Base-by-base conservation (phyloP, 2,888 invertebrate genomes). In the Diarsia brunnea region DNA sequence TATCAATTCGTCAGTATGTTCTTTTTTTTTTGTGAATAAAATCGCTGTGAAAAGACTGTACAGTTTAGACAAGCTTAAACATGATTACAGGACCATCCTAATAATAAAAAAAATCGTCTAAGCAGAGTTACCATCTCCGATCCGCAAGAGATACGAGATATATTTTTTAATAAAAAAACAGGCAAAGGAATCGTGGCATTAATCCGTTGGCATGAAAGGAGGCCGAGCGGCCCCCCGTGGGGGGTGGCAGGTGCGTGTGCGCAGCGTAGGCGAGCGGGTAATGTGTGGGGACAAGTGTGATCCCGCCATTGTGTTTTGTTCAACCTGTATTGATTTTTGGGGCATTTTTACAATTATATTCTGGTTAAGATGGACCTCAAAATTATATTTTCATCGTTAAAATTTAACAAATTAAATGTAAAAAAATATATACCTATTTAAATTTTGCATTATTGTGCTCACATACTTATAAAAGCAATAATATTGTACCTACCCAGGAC, bases 241-340 rank as follows among this genome's bases (percentile, higher is more conserved):
- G 95, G 93, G 91, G 88, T 91, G 94, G 94, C 95, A 95, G 95
- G 95, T 95, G 95, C 92, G 92, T 90, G 90, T 84, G 90, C 89
- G 89, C 90, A 87, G 88, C 89, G 86, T 86, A 89, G 84, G 79
- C 84, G 86, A 87, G 63, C 79, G 67, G 78, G 79, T 79, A 82
- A 88, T 79, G 81, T 82, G 79, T 82, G 68, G 73, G 75, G 84
- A 81, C 84, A 89, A 89, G 88, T 86, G 89, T 78, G 89, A 88
- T 73, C 70, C 78, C 66, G n/a, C 67, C 58, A 67, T 76, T 81
- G 73, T 78, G 66, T 75, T 73, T 31, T 12, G 65, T 38, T 45
- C 27, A 72, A 66, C 70, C 69, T 38, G 69, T 84, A 82, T 77
- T 66, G 45, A 66, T 19, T 82, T 49, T 82, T 49, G 21, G 16